Evolutionary conservation across 2,888 invertebrate genomes (phyloP).

Genomic region (Dendrolimus houi): DNA sequence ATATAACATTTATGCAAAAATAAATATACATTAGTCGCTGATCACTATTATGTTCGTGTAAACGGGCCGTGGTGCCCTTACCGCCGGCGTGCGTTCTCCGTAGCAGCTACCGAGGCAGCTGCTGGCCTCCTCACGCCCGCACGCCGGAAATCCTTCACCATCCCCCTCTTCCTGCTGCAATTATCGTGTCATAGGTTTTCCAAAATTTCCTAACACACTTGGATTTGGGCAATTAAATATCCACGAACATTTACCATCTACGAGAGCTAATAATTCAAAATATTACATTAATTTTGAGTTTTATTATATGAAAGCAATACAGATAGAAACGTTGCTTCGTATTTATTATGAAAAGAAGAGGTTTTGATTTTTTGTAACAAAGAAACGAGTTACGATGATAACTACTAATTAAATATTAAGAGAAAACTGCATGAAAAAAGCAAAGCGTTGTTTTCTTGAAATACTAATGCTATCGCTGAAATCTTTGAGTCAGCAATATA

Average conservation of each 20-base stretch:
- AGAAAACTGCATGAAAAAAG: not conserved
- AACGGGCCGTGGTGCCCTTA: slow-evolving; percentile 68
- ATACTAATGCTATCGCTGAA: not conserved
- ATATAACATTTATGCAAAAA: too few species aligned
- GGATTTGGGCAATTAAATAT: not conserved
- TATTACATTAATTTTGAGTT: not conserved
- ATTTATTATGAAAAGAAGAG: not conserved
- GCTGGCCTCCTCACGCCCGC: slow-evolving; percentile 78
- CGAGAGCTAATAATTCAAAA: not conserved
- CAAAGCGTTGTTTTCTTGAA: not conserved
- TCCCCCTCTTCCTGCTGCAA: slow-evolving; percentile 73
- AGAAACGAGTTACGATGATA: not conserved
- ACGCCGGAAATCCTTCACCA: slow-evolving; percentile 68
- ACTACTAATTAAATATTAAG: not conserved
- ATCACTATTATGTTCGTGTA: slow-evolving; percentile 11
- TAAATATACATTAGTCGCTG: not conserved
- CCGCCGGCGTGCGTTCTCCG: slow-evolving; percentile 84
- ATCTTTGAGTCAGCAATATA: too few species aligned
- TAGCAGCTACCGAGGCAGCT: slow-evolving; percentile 85
- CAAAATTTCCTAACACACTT: slow-evolving; percentile 20
- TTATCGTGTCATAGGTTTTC: slow-evolving; percentile 54
- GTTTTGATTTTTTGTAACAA: not conserved
- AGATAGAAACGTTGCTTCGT: too few species aligned
- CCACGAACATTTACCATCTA: too few species aligned
- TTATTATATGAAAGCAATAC: not conserved